These are phyloP conservation scores for Phymorhynchus buccinoides DNA, from an alignment of 1,140 invertebrate genomes.

Conservation along the genomic window DNA sequence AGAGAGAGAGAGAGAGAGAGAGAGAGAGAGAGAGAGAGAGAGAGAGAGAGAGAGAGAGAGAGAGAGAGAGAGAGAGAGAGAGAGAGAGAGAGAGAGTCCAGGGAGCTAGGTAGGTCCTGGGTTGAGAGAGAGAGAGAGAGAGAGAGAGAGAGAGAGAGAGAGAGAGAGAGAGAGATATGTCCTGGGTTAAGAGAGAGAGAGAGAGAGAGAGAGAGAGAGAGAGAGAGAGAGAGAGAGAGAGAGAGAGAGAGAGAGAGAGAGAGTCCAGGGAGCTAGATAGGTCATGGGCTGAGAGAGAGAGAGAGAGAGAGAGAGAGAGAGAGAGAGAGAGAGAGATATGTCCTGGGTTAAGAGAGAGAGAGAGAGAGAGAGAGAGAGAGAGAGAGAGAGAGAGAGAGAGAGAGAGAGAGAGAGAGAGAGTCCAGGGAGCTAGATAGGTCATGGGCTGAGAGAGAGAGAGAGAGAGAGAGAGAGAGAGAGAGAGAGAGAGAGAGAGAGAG, in stretches of 20 bases:
- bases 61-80: background rate
- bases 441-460: too few relatives aligned
- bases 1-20: background rate
- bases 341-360: too few relatives aligned
- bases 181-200: too few relatives aligned
- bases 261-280: too few relatives aligned
- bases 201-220: background rate
- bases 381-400: background rate
- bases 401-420: background rate
- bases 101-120: too few relatives aligned
- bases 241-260: background rate
- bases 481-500: background rate
- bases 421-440: too few relatives aligned
- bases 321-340: too few relatives aligned
- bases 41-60: background rate
- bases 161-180: background rate
- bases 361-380: background rate
- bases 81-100: background rate
- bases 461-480: background rate
- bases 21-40: background rate
- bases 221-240: slow-evolving; percentile 19
- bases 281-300: too few relatives aligned
- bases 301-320: background rate
- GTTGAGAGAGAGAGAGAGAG: background rate
- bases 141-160: background rate